Base-by-base conservation (phyloP, 2,797 vertebrate species). In the Gallinago solitaria region DNA sequence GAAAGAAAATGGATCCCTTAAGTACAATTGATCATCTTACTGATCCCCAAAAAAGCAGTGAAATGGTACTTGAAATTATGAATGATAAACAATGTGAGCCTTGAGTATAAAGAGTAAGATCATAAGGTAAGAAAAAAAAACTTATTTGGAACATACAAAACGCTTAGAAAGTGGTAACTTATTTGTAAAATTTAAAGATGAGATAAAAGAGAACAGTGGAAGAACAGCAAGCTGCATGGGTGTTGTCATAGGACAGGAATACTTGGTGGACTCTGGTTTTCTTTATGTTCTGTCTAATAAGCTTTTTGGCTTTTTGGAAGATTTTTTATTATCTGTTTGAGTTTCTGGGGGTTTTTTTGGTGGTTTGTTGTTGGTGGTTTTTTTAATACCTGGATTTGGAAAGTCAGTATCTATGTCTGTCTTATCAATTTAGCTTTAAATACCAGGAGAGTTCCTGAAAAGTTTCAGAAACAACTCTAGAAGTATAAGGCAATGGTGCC, bases 341-440 rank as follows among this genome's bases (percentile, higher is more conserved):
- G 32, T 91, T 87, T 80, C 68, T 92, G 60, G 43, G 43, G 16
- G 6, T 39, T 43, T 43, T 43, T 43, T 43, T 43, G 43, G 17
- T 43, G 43, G 16, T 28, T 39, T 45, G 59, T 20, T 56, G 30
- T 41, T 39, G 9, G 27, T 48, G 32, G 1, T 33, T 84, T 54
- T 56, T 59, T 32, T 0, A 81, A 79, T 63, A 84, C 45, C 70
- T 70, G 77, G 82, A 80, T 94, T 94, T 91, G 15, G 84, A 11
- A 91, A 89, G 48, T 89, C 70, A 64, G 2, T 82, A 60, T 87
- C 70, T 63, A 15, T 81, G 75, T 97, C 93, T 92, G 82, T 97
- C 92, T 92, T 95, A 61, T 60, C 82, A 75, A 95, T 89, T 95
- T 96, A 94, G 94, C 94, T 95, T 96, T 97, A 95, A 94, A 76